Evolutionary conservation across 2,888 invertebrate species (phyloP).

Genomic region (Smittia aterrima): DNA sequence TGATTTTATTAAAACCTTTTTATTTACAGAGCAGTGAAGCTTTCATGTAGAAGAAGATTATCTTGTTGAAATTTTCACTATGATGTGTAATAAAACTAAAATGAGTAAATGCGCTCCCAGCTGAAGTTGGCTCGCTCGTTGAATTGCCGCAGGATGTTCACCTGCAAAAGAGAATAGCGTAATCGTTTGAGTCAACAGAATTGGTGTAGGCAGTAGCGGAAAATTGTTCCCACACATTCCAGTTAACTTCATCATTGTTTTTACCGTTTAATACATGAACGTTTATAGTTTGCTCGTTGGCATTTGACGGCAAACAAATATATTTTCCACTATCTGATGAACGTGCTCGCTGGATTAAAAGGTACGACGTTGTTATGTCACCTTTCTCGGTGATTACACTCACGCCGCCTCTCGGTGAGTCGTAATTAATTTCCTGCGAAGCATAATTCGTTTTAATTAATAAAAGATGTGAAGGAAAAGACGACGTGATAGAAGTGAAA

Average conservation of each 20-base stretch:
- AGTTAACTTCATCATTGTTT: neutral
- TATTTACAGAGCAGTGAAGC: neutral
- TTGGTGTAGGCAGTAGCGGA: too few relatives aligned
- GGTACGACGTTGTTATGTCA: conserved; percentile 80
- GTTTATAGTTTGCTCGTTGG: conserved; percentile 30
- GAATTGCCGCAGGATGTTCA: conserved; percentile 84
- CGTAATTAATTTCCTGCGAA: conserved; percentile 38
- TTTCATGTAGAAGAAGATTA: neutral
- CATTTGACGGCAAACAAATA: conserved; percentile 58
- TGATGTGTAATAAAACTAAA: neutral
- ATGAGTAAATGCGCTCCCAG: conserved; percentile 11
- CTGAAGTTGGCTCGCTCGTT: conserved; percentile 59
- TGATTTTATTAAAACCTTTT: neutral
- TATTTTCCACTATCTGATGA: conserved; percentile 79
- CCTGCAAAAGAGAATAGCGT: conserved; percentile 57
- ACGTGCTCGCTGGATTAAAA: conserved; percentile 75
- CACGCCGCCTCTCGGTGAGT: conserved; percentile 60
- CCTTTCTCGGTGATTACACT: conserved; percentile 87
- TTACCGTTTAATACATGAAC: conserved; percentile 31
- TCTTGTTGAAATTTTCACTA: neutral
- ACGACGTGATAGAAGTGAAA: neutral
- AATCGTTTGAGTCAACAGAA: neutral
- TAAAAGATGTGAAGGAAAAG: too few relatives aligned
- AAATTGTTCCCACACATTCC: too few relatives aligned
- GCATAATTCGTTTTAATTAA: too few relatives aligned